Evolutionary conservation across 2,888 invertebrate genomes (phyloP), one percentile per base, ranked within the genome.

Genomic region (Plemyria rubiginata): DNA sequence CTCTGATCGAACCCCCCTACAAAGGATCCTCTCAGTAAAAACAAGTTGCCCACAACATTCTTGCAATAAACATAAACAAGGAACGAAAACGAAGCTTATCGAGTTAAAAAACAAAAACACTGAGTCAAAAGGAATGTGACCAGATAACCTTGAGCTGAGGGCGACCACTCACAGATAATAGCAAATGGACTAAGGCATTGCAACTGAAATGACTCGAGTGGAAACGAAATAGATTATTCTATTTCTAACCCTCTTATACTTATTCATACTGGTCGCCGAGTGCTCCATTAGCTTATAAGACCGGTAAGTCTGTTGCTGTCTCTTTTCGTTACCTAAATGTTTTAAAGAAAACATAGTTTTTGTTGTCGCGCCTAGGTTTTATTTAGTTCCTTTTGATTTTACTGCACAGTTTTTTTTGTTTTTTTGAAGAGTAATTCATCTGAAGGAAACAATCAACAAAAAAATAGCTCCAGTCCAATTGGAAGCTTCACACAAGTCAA

Each of bases 131-230:
- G 36, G 87, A 84, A 86, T 87, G 86, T 76, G 76, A 80, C 84
- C 83, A 83, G 73, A 75, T 85, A 79, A 82, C 87, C 87, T 87
- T 87, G 87, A 72, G 64, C 70, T 72, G 80, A 81, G 82, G 85
- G 82, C 82, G 76, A 64, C 70, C 78, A 65, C 75, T 78, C 72
- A n/a, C 50, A 56, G 71, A 80, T 79, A 80, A 77, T 80, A 72
- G 73, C 65, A 66, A 67, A 55, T 61, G 52, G 38, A 48, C 60
- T 70, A 71, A n/a, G 68, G 66, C 62, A 69, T 65, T 68, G 62
- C 50, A 50, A 49, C 46, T 36, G 50, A n/a, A 8, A n/a, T 29
- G 38, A 22, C 40, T 36, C 40, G 45, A 38, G n/a, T 46, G 54
- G 43, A 54, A 54, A 41, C 53, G 11, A 38, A 11, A 38, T n/a